These are phyloP conservation scores for Bombylius discolor DNA, from an alignment of 2,888 invertebrate genomes.

Conservation along the genomic window DNA sequence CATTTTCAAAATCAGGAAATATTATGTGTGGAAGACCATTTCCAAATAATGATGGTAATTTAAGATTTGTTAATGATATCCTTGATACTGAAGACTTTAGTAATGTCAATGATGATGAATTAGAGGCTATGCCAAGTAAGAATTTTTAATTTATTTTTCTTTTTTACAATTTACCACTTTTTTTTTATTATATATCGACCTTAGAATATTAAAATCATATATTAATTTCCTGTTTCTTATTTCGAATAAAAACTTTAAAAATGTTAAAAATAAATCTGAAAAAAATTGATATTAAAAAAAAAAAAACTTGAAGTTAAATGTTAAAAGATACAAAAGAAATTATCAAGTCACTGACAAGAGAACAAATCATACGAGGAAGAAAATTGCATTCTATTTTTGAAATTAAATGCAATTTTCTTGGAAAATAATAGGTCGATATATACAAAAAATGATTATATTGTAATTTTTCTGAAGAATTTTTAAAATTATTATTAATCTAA, in stretches of 20 bases:
- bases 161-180: neutral
- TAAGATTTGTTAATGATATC: constrained; percentile 33
- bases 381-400: too few relatives aligned
- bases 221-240: too few relatives aligned
- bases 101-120: constrained; percentile 29
- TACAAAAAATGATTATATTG: neutral
- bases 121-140: constrained; percentile 35
- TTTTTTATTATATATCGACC: neutral
- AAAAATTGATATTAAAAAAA: too few relatives aligned
- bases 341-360: too few relatives aligned
- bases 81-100: constrained; percentile 33
- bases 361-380: too few relatives aligned
- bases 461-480: neutral
- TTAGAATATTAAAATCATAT: too few relatives aligned
- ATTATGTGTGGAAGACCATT: constrained; percentile 50
- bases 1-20: constrained; percentile 43
- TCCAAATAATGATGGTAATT: constrained; percentile 28
- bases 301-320: too few relatives aligned
- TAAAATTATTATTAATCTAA: neutral
- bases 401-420: too few relatives aligned
- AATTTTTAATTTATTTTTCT: neutral
- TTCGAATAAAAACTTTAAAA: too few relatives aligned
- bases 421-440: neutral
- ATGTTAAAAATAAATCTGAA: too few relatives aligned
- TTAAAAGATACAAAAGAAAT: too few relatives aligned